Evolutionary conservation across 2,797 vertebrate species (phyloP), one percentile per base, ranked within the genome.

Genomic region (Cossypha caffra): DNA sequence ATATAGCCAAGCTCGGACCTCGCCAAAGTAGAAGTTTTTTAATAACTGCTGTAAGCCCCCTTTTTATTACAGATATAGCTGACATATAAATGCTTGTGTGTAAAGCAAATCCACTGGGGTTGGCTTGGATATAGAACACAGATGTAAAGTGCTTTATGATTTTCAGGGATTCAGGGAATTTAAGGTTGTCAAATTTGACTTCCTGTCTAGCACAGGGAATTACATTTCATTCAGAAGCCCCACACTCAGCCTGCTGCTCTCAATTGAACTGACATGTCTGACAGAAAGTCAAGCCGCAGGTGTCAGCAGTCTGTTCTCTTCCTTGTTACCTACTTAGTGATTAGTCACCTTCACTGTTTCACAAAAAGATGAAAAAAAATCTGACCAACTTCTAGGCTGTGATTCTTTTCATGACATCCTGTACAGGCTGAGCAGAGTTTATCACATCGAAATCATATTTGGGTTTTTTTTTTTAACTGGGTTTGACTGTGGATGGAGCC

Each of bases 401-500:
- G 79, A 89, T 82, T 95, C 45, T 76, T 82, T 78, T 67, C 50
- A 67, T 4, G 3, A 69, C 52, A 67, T 79, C 37, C 45, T 90
- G 68, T 86, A 61, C 79, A 74, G 93, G 93, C 95, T 95, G 91
- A 95, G 90, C 79, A 77, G 68, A 75, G 85, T 94, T 90, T 68
- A 72, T 86, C 4, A 17, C 75, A 58, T 86, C 88, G 47, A 95
- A 94, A 86, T 88, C 47, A 40, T 52, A 40, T 11, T 66, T 88
- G 17, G 31, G 8, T 69, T 87, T 82, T 86, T 86, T 37, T 82
- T 86, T 92, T 90, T 38, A 72, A 78, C 93, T 94, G 63, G 82
- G 91, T 95, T 96, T 95, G 91, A 95, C 94, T 95, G 94, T 96
- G 93, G 93, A 86, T 91, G 51, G 94, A 95, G 94, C 94, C 91